These are phyloP conservation scores for Acipenser ruthenus DNA, from an alignment of 2,797 vertebrate genomes.

Conservation along the genomic window DNA sequence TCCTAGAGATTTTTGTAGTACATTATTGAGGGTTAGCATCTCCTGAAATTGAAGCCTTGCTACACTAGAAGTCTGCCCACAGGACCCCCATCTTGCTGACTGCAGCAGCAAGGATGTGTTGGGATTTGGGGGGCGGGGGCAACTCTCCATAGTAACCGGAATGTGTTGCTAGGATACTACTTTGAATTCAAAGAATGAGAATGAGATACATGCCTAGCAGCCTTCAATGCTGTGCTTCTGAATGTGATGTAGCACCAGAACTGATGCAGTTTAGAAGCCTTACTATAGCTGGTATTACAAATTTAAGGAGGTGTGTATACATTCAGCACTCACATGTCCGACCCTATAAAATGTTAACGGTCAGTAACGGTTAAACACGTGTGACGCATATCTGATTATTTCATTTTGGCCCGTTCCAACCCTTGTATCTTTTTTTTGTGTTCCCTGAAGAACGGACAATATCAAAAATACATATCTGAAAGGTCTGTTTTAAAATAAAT, in stretches of 20 bases:
- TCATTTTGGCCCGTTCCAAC: too few relatives aligned
- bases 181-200: conserved; percentile 50
- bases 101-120: conserved; percentile 24
- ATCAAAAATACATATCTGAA: too few relatives aligned
- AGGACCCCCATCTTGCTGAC: conserved; percentile 44
- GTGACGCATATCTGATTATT: too few relatives aligned
- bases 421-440: too few relatives aligned
- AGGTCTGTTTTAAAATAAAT: too few relatives aligned
- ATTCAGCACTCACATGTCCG: neutral
- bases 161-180: conserved; percentile 57
- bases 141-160: conserved; percentile 57
- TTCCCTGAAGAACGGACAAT: too few relatives aligned
- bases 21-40: too few relatives aligned
- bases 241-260: neutral
- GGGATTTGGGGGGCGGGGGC: conserved; percentile 12
- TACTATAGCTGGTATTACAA: too few relatives aligned
- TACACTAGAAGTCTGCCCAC: conserved; percentile 26
- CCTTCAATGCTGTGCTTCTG: conserved; percentile 17
- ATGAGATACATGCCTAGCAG: conserved; percentile 42
- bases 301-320: conserved; percentile 7
- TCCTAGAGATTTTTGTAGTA: too few relatives aligned
- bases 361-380: too few relatives aligned
- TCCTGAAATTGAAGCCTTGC: neutral
- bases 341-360: neutral
- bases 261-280: too few relatives aligned